Evolutionary conservation across 1,140 invertebrate species (phyloP), one percentile per base, ranked within the genome.

Genomic region (Bombus turneri): DNA sequence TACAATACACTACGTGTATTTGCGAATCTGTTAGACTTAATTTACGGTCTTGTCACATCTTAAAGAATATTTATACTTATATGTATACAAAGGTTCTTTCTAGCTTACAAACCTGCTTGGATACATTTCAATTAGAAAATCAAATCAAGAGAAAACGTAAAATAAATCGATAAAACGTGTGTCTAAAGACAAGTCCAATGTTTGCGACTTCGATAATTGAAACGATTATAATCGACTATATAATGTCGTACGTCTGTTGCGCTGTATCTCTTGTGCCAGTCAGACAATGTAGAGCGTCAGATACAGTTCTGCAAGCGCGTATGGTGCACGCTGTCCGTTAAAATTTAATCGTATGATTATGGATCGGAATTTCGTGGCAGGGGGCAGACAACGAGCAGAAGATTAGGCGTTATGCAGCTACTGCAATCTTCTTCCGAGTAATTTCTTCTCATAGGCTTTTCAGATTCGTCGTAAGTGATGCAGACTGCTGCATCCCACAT

Each of bases 281-380:
- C 12, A 2, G 12, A 64, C n/a, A 37, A 41, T 10, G 22, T 39
- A 25, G 8, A 39, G 39, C 53, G 31, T 75, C n/a, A 53, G 25
- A 15, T 43, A n/a, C 13, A 62, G 75, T 41, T 62, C 15, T 37
- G 5, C 59, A n/a, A 31, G 75, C 53, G 64, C 31, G 39, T 31
- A 76, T 5, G 0, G 25, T 68, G 22, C 43, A 57, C 73, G 39
- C 39, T 66, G 8, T 59, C 59, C 68, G 78, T 75, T 86, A 68
- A 75, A 77, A 83, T 83, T 69, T 81, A 85, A 85, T 82, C 47
- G 80, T 53, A 86, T 83, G 85, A 86, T 86, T 83, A 57, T 74
- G 41, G 85, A 77, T 83, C 66, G 85, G 85, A 86, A 86, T 86
- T 83, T 71, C 79, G 53, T 64, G 64, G 64, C 18, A 47, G 57